A percentile compares a stretch with the other conserved stretches of the same genome.
These are phyloP conservation scores for Oenanthe oenanthe DNA, from an alignment of 2,113 vertebrate species.

Conservation along the genomic window DNA sequence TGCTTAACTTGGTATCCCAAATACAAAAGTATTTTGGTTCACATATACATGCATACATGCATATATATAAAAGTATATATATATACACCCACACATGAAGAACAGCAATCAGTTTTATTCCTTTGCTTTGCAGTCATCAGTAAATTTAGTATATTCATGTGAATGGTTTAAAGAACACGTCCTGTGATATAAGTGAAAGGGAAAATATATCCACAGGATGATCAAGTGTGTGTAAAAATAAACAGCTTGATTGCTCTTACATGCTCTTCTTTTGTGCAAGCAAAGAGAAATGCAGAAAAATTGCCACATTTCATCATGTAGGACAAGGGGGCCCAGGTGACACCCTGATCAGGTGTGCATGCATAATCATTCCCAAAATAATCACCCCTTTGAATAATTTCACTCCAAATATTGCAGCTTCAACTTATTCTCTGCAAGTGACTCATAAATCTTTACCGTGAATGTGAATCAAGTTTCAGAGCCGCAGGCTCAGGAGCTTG, in stretches of 20 bases:
- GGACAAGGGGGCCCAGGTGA: conserved; percentile 86
- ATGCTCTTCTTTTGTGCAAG: conserved; percentile 87
- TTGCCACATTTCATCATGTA: conserved; percentile 94
- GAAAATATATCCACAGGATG: conserved; percentile 52
- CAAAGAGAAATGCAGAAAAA: conserved; percentile 91
- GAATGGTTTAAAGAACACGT: conserved; percentile 49
- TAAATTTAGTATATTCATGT: conserved; percentile 67
- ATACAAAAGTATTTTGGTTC: conserved; percentile 27
- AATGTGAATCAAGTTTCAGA: conserved; percentile 92
- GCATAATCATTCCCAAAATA: conserved; percentile 98
- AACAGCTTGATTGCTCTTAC: conserved; percentile 72
- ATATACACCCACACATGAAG: not conserved
- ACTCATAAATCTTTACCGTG: conserved; percentile 97
- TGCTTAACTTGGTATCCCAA: conserved; percentile 12
- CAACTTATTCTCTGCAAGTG: conserved; percentile 89
- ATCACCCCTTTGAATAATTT: conserved; percentile 97
- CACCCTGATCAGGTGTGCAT: conserved; percentile 96
- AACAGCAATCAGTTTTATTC: conserved; percentile 24
- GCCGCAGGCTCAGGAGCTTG: conserved; percentile 88
- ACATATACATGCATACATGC: not conserved
- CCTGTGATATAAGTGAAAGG: conserved; percentile 35
- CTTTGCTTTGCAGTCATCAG: conserved; percentile 37
- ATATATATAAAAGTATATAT: not conserved
- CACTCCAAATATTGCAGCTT: conserved; percentile 90
- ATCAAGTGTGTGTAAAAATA: conserved; percentile 77